phyloP scores from a whole-genome alignment of 2,888 invertebrate species.

The Sinohyriopsis cumingii region DNA sequence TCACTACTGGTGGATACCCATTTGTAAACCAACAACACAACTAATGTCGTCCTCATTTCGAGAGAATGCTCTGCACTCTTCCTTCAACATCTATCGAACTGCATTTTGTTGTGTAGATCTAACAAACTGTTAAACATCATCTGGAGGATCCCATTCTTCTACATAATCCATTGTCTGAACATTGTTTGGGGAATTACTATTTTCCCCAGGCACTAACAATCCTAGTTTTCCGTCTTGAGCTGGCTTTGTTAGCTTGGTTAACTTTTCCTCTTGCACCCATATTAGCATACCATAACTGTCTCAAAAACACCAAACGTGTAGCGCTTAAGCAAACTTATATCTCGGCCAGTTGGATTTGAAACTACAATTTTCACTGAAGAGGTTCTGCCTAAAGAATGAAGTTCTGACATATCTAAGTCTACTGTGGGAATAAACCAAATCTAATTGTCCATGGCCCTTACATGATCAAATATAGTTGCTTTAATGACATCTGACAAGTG shows the following conservation, averaged over 20 bases:
- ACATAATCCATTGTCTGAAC: no score
- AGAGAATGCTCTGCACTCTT: slow-evolving; percentile 28
- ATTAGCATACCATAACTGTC: neutral
- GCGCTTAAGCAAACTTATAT: no score
- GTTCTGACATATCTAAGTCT: neutral
- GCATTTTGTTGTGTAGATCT: slow-evolving; percentile 3
- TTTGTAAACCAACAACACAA: slow-evolving; percentile 14
- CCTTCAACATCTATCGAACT: slow-evolving; percentile 19
- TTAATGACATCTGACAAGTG: neutral
- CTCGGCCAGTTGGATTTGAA: neutral
- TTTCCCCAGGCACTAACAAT: no score
- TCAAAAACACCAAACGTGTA: no score
- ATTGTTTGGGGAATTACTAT: no score
- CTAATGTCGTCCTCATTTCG: slow-evolving; percentile 27
- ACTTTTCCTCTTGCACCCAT: neutral
- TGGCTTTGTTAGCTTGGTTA: neutral
- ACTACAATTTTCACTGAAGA: slow-evolving; percentile 5
- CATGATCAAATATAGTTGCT: neutral
- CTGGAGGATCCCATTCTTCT: slow-evolving; percentile 22
- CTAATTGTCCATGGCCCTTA: neutral
- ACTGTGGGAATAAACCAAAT: slow-evolving; percentile 2
- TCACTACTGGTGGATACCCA: slow-evolving; percentile 27
- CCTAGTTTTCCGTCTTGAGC: neutral
- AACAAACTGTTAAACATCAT: slow-evolving; percentile 19
- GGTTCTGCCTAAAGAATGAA: neutral